A percentile compares a stretch with the other conserved stretches of the same genome.
Conservation (phyloP, 2,797 vertebrate species). For the Notolepis coatsorum region DNA sequence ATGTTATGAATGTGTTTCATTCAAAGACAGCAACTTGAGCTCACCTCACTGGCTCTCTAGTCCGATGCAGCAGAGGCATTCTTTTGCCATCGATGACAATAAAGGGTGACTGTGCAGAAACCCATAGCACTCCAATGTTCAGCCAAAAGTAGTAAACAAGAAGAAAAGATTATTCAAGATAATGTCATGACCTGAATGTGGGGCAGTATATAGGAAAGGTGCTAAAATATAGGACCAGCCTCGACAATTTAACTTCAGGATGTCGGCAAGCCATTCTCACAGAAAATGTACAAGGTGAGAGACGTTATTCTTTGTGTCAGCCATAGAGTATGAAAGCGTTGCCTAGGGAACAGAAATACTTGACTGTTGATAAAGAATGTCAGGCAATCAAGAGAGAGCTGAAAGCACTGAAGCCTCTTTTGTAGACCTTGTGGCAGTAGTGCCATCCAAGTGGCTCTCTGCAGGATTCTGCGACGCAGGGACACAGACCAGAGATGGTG, state of each 20-base stretch:
- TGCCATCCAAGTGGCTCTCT: too few species aligned
- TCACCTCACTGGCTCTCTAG: too few species aligned
- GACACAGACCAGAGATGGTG: too few species aligned
- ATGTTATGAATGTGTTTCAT: too few species aligned
- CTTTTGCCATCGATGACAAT: background rate
- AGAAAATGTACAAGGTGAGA: conserved; percentile 78
- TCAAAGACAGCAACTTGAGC: too few species aligned
- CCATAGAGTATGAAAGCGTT: conserved; percentile 77
- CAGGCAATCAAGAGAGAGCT: conserved; percentile 76
- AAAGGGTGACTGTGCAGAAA: background rate
- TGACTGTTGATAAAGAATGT: conserved; percentile 81
- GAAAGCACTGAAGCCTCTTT: conserved; percentile 64
- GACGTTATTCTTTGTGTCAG: conserved; percentile 75
- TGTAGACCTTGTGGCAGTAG: too few species aligned
- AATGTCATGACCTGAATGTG: conserved; percentile 43
- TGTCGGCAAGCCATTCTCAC: conserved; percentile 58
- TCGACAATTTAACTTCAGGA: conserved; percentile 36
- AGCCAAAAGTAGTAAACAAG: conserved; percentile 31
- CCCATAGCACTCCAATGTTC: conserved; percentile 11
- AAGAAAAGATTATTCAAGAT: conserved; percentile 4
- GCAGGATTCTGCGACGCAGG: too few species aligned
- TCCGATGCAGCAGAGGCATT: background rate
- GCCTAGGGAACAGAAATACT: conserved; percentile 80
- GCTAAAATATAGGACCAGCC: conserved; percentile 33
- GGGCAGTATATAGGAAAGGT: conserved; percentile 9